Conservation (phyloP, 2,113 vertebrate species). For the Paradoxurus hermaphroditus region DNA sequence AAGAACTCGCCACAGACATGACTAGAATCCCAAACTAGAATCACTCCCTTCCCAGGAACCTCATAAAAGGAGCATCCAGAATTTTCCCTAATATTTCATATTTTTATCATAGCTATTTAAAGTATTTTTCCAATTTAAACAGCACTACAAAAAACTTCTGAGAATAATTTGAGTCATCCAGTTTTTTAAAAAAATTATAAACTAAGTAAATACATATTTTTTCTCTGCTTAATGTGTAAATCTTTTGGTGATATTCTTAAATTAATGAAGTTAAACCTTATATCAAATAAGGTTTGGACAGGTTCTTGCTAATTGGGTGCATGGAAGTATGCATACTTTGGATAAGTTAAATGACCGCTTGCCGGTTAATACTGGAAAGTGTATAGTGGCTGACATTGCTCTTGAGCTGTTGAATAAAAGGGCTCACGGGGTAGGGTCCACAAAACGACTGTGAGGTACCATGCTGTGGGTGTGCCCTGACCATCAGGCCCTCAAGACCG, state of each 20-base stretch:
- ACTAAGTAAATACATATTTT: background rate
- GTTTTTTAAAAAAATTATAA: background rate
- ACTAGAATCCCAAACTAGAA: background rate
- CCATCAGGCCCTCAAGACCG: background rate
- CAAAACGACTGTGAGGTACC: background rate
- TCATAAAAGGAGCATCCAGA: background rate
- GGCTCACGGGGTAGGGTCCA: background rate
- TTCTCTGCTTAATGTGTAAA: background rate
- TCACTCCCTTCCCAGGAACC: background rate
- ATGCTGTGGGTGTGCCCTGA: background rate
- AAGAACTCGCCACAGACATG: background rate
- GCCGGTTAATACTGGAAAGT: background rate
- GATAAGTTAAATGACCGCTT: background rate
- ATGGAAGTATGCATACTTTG: background rate
- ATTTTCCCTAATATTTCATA: background rate
- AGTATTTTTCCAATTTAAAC: background rate
- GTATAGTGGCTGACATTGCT: background rate
- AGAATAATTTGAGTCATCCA: background rate
- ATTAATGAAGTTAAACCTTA: background rate
- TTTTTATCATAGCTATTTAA: background rate
- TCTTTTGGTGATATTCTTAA: constrained; percentile 3
- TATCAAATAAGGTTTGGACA: background rate
- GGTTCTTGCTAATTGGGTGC: background rate
- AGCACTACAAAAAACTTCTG: background rate
- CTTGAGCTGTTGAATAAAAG: background rate